A percentile compares a stretch with the other conserved stretches of the same genome.
Evolutionary conservation across 2,888 invertebrate species (phyloP).

Genomic region (Argynnis bischoffii): DNA sequence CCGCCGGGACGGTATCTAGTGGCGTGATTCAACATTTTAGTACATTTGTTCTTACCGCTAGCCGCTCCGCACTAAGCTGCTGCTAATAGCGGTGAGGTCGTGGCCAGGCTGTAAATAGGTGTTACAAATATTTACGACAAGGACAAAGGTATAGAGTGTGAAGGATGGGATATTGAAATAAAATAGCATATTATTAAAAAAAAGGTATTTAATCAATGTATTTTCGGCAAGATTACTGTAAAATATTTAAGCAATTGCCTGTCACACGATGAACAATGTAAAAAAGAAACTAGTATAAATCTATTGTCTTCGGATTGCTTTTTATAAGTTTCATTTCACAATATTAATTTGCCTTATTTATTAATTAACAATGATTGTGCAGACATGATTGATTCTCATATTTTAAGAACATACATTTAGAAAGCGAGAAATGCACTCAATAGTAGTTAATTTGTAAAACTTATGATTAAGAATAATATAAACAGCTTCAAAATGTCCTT

Average conservation of each 20-base stretch:
- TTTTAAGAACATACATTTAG: background rate
- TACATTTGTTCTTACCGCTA: too few relatives aligned
- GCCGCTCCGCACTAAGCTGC: too few relatives aligned
- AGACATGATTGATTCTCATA: background rate
- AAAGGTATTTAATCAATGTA: slow-evolving; percentile 22
- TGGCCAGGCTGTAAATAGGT: too few relatives aligned
- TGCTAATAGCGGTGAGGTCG: too few relatives aligned
- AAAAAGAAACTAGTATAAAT: slow-evolving; percentile 3
- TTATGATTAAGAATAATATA: background rate
- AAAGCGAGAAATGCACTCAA: too few relatives aligned
- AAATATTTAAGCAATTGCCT: slow-evolving; percentile 11
- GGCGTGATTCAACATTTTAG: too few relatives aligned
- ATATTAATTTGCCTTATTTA: slow-evolving; percentile 12
- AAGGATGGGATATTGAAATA: background rate
- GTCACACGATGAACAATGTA: slow-evolving; percentile 3
- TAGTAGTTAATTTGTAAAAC: background rate
- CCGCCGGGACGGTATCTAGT: too few relatives aligned
- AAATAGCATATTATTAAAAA: slow-evolving; percentile 9
- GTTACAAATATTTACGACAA: too few relatives aligned
- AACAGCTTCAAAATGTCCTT: background rate
- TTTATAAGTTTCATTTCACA: background rate
- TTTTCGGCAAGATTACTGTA: slow-evolving; percentile 22
- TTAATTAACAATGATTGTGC: slow-evolving; percentile 13
- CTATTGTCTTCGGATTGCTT: background rate
- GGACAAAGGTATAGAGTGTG: background rate